A percentile compares a stretch with the other conserved stretches of the same genome.
These are phyloP conservation scores for Anoura caudifer DNA, from an alignment of 2,113 vertebrate species.

Conservation along the genomic window DNA sequence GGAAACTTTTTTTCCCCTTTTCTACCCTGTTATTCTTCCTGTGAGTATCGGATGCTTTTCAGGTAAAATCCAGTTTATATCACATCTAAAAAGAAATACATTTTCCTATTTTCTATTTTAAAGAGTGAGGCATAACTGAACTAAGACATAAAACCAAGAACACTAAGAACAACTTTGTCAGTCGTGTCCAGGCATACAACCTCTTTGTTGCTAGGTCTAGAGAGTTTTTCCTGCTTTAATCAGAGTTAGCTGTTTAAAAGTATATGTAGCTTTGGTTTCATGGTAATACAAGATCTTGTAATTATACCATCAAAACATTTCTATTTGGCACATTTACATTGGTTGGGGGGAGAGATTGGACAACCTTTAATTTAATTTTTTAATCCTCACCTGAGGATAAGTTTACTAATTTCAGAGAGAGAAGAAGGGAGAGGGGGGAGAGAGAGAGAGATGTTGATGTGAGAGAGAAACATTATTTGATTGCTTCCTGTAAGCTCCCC, in stretches of 20 bases:
- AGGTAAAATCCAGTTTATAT: not conserved
- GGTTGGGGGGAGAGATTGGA: not conserved
- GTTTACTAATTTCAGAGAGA: no score
- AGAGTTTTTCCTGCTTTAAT: not conserved
- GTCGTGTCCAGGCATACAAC: accelerated
- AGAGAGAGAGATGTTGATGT: no score
- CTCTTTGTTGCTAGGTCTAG: not conserved
- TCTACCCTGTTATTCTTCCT: not conserved
- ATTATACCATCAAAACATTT: not conserved
- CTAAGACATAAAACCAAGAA: not conserved
- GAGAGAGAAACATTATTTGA: no score
- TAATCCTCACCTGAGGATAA: no score
- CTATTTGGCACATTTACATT: not conserved
- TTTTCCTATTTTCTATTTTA: not conserved
- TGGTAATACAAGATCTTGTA: not conserved
- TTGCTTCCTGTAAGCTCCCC: no score
- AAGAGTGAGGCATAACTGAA: not conserved
- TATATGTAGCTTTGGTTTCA: not conserved
- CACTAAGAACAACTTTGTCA: not conserved
- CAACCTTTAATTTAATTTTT: not conserved
- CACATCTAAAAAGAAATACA: not conserved
- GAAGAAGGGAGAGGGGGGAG: no score
- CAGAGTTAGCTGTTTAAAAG: not conserved
- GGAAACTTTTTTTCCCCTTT: not conserved
- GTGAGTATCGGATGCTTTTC: not conserved